A percentile compares a stretch with the other conserved stretches of the same genome.
Conservation (phyloP, 64 coral and sea anemone genomes). For the Dendronephthya gigantea region DNA sequence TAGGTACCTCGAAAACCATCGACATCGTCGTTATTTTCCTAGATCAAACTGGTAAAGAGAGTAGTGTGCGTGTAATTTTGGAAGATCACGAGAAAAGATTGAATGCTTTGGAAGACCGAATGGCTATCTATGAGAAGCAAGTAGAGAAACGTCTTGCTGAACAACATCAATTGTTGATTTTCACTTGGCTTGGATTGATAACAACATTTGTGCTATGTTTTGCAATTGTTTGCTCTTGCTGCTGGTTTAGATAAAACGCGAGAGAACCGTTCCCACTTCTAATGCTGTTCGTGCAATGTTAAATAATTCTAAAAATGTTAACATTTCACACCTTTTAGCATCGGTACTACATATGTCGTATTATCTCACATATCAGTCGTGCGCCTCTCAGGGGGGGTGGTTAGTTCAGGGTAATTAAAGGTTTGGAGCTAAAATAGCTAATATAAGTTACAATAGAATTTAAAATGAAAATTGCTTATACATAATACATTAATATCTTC, state of each 20-base stretch:
- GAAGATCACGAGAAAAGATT: slow-evolving; percentile 4
- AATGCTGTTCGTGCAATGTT: no score
- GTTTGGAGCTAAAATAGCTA: no score
- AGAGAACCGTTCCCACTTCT: background rate
- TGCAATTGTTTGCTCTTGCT: slow-evolving; percentile 13
- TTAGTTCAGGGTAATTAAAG: no score
- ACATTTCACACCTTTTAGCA: no score
- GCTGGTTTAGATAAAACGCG: background rate
- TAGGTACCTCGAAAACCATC: no score
- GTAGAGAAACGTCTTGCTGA: background rate
- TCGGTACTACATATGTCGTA: no score
- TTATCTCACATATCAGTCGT: no score
- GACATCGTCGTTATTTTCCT: background rate
- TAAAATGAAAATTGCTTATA: no score
- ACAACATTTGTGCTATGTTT: slow-evolving; percentile 14
- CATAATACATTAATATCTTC: no score
- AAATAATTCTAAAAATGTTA: no score
- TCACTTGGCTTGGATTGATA: slow-evolving; percentile 1
- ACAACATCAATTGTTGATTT: slow-evolving; percentile 6
- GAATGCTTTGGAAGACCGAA: background rate
- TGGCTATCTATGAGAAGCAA: slow-evolving; percentile 17
- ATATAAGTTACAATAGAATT: no score
- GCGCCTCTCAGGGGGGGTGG: no score
- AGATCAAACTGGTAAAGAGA: background rate
- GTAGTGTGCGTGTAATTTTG: background rate